A percentile compares a stretch with the other conserved stretches of the same genome.
Evolutionary conservation across 2,888 invertebrate genomes (phyloP).

Genomic region (Ichneumon xanthorius): DNA sequence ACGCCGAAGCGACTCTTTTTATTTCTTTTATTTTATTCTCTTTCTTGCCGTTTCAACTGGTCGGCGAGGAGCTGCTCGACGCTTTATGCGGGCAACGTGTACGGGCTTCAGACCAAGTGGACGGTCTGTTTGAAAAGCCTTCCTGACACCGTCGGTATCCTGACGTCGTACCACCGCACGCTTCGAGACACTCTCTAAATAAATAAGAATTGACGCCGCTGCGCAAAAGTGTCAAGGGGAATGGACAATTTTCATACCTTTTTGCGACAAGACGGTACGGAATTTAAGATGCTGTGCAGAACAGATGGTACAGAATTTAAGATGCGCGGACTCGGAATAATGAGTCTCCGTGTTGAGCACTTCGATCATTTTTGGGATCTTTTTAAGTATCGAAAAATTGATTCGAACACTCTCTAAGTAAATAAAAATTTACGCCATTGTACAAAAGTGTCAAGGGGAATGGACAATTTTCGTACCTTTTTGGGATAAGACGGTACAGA

Average conservation of each 20-base stretch:
- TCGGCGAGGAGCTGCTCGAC: slow-evolving; percentile 36
- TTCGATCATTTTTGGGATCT: too few species aligned
- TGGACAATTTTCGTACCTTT: slow-evolving; percentile 47
- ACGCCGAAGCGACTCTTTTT: slow-evolving; percentile 65
- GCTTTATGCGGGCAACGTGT: slow-evolving; percentile 39
- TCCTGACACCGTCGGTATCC: slow-evolving; percentile 7
- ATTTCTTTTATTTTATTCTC: slow-evolving; percentile 67
- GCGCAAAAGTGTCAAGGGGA: slow-evolving; percentile 55
- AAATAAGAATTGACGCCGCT: slow-evolving; percentile 60
- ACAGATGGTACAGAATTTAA: not conserved
- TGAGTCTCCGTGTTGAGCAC: not conserved
- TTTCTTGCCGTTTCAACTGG: slow-evolving; percentile 39
- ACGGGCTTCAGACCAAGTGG: slow-evolving; percentile 12
- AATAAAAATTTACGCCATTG: slow-evolving; percentile 58
- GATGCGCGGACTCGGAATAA: too few species aligned
- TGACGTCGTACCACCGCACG: slow-evolving; percentile 19
- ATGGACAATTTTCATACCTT: slow-evolving; percentile 52
- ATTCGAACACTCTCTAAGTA: slow-evolving; percentile 40
- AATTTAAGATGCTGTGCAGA: not conserved
- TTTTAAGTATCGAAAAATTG: too few species aligned
- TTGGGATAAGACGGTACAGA: not conserved
- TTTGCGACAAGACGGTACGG: not conserved
- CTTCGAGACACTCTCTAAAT: slow-evolving; percentile 45
- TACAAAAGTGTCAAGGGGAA: slow-evolving; percentile 58
- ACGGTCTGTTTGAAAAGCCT: slow-evolving; percentile 55